phyloP scores from a whole-genome alignment of 2,888 invertebrate species.

The Lasioglossum leucozonium region DNA sequence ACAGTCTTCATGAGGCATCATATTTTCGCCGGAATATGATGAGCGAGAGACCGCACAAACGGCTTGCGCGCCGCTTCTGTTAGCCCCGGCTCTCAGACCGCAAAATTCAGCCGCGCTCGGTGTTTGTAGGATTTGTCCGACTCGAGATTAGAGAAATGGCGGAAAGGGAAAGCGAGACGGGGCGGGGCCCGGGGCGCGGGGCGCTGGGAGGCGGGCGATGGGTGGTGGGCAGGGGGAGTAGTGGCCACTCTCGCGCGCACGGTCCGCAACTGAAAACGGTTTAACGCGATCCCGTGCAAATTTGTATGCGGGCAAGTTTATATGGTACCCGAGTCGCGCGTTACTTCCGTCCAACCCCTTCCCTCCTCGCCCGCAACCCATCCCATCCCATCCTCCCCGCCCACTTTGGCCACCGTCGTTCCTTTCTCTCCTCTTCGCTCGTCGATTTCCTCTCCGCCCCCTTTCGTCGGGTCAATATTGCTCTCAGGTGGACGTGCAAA shows the following conservation, averaged over 20 bases:
- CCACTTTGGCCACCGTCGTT: constrained; percentile 7
- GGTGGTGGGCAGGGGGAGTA: background rate
- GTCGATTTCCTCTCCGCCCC: constrained; percentile 25
- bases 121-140: constrained; percentile 23
- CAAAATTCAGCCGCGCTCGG: constrained; percentile 11
- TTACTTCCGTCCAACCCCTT: constrained; percentile 52
- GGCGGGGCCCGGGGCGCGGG: background rate
- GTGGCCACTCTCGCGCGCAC: constrained; percentile 15
- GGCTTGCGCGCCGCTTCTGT: background rate
- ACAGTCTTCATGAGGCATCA: background rate
- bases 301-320: constrained; percentile 76
- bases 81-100: background rate
- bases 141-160: constrained; percentile 19
- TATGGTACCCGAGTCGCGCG: constrained; percentile 70
- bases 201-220: background rate
- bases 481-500: constrained; percentile 21
- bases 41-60: background rate
- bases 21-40: background rate
- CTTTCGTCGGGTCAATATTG: constrained; percentile 44
- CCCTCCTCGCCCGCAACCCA: too few relatives aligned
- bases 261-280: constrained; percentile 49
- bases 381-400: background rate
- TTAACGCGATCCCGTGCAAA: constrained; percentile 73
- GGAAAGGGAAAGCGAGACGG: background rate
- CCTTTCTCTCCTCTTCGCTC: constrained; percentile 12